A percentile compares a stretch with the other conserved stretches of the same genome.
phyloP scores from a whole-genome alignment of 2,113 vertebrate species.

The Mastomys coucha region DNA sequence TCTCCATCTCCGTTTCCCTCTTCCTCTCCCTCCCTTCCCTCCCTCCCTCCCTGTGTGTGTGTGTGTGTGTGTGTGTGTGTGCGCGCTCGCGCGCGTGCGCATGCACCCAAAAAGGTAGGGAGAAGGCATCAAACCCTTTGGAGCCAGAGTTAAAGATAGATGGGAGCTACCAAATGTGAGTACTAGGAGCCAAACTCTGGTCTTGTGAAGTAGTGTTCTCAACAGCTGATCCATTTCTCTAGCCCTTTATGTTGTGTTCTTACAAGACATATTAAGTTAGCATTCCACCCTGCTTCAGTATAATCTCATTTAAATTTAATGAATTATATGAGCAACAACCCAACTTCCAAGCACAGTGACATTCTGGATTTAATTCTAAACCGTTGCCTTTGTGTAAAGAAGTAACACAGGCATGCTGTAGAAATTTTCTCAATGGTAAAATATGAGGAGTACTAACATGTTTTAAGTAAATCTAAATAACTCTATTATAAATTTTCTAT shows the following conservation, averaged over 20 bases:
- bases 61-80: not conserved
- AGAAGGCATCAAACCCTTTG: too few species aligned
- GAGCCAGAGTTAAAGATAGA: not conserved
- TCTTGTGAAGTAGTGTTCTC: not conserved
- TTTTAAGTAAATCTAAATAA: constrained; percentile 42
- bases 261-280: not conserved
- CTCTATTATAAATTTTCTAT: not conserved
- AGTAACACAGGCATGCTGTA: not conserved
- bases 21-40: not conserved
- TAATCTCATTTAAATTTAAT: not conserved
- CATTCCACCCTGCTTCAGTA: not conserved
- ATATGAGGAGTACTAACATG: not conserved
- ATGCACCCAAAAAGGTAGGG: not conserved
- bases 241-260: not conserved
- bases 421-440: not conserved
- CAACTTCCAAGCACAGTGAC: not conserved
- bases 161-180: not conserved
- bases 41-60: not conserved
- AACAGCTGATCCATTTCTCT: not conserved
- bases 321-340: not conserved
- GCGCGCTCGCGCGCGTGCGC: not conserved
- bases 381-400: not conserved
- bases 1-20: too few species aligned
- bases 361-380: not conserved
- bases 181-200: not conserved